These are phyloP conservation scores for Caenorhabditis imperialis DNA, from an alignment of 2,888 invertebrate genomes.

Conservation along the genomic window DNA sequence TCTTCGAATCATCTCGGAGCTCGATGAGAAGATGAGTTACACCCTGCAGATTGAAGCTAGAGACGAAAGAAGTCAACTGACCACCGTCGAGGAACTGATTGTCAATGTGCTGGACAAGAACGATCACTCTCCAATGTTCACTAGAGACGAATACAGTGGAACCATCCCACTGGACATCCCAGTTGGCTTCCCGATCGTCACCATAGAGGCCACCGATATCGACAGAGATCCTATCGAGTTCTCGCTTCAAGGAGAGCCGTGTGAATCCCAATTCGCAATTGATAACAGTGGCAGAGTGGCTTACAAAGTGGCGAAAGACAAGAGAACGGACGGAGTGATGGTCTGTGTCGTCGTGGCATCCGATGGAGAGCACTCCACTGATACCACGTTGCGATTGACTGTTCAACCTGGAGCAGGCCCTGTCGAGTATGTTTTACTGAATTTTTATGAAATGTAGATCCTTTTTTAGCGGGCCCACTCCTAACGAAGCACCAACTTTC, in stretches of 20 bases:
- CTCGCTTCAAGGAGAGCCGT: slow-evolving; percentile 46
- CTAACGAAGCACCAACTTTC: slow-evolving; percentile 36
- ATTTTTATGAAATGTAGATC: background rate
- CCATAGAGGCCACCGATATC: slow-evolving; percentile 51
- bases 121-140: slow-evolving; percentile 26
- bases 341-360: slow-evolving; percentile 48
- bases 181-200: slow-evolving; percentile 49
- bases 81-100: slow-evolving; percentile 25
- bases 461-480: slow-evolving; percentile 8
- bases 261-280: slow-evolving; percentile 42
- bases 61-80: slow-evolving; percentile 36
- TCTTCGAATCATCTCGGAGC: slow-evolving; percentile 31
- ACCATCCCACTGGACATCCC: slow-evolving; percentile 44
- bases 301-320: slow-evolving; percentile 9
- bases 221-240: slow-evolving; percentile 45
- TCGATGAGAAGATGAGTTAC: slow-evolving; percentile 19
- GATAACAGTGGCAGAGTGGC: slow-evolving; percentile 48
- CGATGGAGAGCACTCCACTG: slow-evolving; percentile 41
- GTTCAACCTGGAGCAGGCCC: slow-evolving; percentile 11
- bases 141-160: slow-evolving; percentile 22
- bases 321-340: slow-evolving; percentile 28
- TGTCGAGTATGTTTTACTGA: background rate
- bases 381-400: slow-evolving; percentile 26
- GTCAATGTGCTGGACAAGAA: slow-evolving; percentile 28
- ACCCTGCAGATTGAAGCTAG: slow-evolving; percentile 48